Base-by-base conservation (phyloP, 2,888 invertebrate genomes). In the Microdon myrmicae region DNA sequence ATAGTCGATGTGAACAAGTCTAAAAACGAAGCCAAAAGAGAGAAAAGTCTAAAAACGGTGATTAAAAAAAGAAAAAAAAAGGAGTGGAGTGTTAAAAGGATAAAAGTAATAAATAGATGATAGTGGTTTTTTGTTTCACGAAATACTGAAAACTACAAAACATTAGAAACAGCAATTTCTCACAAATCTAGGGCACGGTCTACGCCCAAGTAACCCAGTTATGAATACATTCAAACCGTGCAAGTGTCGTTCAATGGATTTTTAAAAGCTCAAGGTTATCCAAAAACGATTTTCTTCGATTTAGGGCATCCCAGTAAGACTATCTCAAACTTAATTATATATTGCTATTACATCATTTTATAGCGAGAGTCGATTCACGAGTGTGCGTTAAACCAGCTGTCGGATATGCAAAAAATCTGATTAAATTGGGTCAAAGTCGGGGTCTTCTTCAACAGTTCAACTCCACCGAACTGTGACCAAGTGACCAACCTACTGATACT, bases 321-420 rank as follows among this genome's bases (percentile, higher is more conserved):
- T 9, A 81, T 92, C 28, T 86, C 88, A 0, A 84, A 84, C 28
- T 80, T 92, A 9, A 77, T 85, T 8, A 89, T 92, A 76, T 84
- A 87, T 54, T 86, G 1, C 83, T 87, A 2, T 87, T 86, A 72
- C 84, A 86, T 59, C 88, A 90, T 73, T 76, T 92, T 43, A 87
- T 85, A 60, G 83, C 89, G 70, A 86, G 89, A 70, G 82, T 90
- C 1, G 87, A 90, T 71, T 87, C 91, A 1, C 83, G 85, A 5
- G 84, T 84, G 41, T 92, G 92, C 72, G 88, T 92, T 0, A 86
- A 86, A 70, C 91, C 92, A 0, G 89, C 88, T 2, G 83, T 90
- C 0, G 83, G 85, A 10, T 92, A 92, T 73, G 74, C 86, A 5
- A 84, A 86, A 85, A 90, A 90, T 79, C 81, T 89, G 3, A 77